Evolutionary conservation across 2,113 vertebrate genomes (phyloP).

Genomic region (Passer domesticus): DNA sequence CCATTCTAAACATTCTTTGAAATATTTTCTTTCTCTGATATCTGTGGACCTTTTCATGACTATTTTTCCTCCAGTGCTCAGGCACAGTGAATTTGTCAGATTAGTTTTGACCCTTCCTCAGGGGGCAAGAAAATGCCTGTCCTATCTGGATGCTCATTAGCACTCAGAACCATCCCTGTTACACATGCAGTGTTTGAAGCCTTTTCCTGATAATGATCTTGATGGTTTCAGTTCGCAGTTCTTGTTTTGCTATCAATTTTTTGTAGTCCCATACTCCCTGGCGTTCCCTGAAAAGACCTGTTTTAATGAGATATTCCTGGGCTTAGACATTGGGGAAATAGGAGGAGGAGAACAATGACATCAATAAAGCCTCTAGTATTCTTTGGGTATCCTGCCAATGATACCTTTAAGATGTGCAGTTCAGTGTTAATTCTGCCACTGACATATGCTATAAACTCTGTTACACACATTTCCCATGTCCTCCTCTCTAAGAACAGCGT

Average conservation of each 20-base stretch:
- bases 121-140: conserved; percentile 13
- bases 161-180: conserved; percentile 17
- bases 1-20: background rate
- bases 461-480: background rate
- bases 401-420: background rate
- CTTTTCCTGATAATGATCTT: conserved; percentile 61
- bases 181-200: conserved; percentile 43
- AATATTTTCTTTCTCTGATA: conserved; percentile 17
- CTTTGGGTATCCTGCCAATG: conserved; percentile 11
- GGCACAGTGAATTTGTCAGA: conserved; percentile 30
- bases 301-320: conserved; percentile 66
- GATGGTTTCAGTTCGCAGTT: conserved; percentile 37
- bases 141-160: conserved; percentile 58
- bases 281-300: conserved; percentile 4
- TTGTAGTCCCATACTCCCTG: background rate
- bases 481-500: rapidly evolving
- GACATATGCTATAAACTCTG: background rate
- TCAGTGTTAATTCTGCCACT: background rate
- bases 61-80: background rate
- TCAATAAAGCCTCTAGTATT: conserved; percentile 40
- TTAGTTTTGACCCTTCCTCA: conserved; percentile 51
- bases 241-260: conserved; percentile 51
- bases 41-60: conserved; percentile 24
- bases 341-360: conserved; percentile 61
- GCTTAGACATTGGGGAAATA: conserved; percentile 23